These are phyloP conservation scores for Brachypalpus laphriformis DNA, from an alignment of 2,888 invertebrate species.

Conservation along the genomic window DNA sequence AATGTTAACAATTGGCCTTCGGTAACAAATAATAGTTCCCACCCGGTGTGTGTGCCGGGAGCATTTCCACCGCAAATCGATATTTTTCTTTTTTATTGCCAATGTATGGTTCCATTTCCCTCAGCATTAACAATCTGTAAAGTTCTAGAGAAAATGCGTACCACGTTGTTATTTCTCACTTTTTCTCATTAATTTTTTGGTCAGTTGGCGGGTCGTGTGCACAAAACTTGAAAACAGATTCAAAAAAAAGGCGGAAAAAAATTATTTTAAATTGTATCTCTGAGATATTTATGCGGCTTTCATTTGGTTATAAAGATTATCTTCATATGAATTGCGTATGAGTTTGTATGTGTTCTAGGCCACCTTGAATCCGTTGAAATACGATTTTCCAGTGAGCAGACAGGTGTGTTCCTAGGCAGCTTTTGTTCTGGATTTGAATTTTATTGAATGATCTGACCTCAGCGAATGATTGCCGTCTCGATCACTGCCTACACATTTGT, in stretches of 20 bases:
- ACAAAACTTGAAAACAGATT: constrained; percentile 67
- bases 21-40: constrained; percentile 13
- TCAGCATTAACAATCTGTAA: constrained; percentile 36
- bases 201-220: constrained; percentile 70
- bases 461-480: constrained; percentile 20
- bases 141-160: constrained; percentile 57
- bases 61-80: constrained; percentile 42
- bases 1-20: constrained; percentile 35
- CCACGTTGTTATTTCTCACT: constrained; percentile 47
- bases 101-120: constrained; percentile 17
- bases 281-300: constrained; percentile 64
- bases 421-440: constrained; percentile 50
- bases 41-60: constrained; percentile 22
- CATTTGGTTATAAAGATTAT: constrained; percentile 22
- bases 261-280: constrained; percentile 58
- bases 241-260: constrained; percentile 21
- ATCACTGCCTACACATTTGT: constrained; percentile 40
- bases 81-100: not conserved
- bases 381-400: constrained; percentile 46
- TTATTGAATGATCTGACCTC: constrained; percentile 45
- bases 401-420: constrained; percentile 58
- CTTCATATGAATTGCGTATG: not conserved
- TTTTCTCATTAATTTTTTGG: constrained; percentile 66
- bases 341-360: not conserved
- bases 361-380: constrained; percentile 49